Evolutionary conservation across 2,888 invertebrate species (phyloP).

Genomic region (Euproctis similis): DNA sequence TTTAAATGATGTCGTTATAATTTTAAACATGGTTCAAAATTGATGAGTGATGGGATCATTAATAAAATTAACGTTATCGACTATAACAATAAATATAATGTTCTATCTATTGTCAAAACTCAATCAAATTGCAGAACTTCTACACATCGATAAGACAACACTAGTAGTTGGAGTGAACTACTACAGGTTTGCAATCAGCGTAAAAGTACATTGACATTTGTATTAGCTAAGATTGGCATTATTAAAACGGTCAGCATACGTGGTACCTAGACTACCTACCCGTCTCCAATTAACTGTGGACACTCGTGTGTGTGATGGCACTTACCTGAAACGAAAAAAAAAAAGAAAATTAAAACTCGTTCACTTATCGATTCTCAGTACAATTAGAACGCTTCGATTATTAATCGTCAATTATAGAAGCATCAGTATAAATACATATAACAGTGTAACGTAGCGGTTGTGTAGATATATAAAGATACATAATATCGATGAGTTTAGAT

Average conservation of each 20-base stretch:
- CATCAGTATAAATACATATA: constrained; percentile 17
- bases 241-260: constrained; percentile 28
- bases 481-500: constrained; percentile 17
- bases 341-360: too few relatives aligned
- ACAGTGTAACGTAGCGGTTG: constrained; percentile 1
- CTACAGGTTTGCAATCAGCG: constrained; percentile 27
- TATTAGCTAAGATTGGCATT: constrained; percentile 16
- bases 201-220: constrained; percentile 23
- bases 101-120: not conserved
- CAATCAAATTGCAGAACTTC: constrained; percentile 1
- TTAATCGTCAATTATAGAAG: constrained; percentile 21
- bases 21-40: too few relatives aligned
- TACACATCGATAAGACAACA: constrained; percentile 21
- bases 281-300: constrained; percentile 24
- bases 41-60: constrained; percentile 15
- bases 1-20: too few relatives aligned
- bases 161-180: constrained; percentile 15
- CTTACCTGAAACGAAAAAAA: constrained; percentile 47
- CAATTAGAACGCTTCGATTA: constrained; percentile 33
- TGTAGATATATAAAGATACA: constrained; percentile 6
- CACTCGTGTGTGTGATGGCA: constrained; percentile 20
- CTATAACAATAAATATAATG: too few relatives aligned
- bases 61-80: constrained; percentile 6
- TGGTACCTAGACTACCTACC: too few relatives aligned
- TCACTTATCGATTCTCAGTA: constrained; percentile 35